Evolutionary conservation across 2,888 invertebrate genomes (phyloP).

Genomic region (Cantharis flavilabris): DNA sequence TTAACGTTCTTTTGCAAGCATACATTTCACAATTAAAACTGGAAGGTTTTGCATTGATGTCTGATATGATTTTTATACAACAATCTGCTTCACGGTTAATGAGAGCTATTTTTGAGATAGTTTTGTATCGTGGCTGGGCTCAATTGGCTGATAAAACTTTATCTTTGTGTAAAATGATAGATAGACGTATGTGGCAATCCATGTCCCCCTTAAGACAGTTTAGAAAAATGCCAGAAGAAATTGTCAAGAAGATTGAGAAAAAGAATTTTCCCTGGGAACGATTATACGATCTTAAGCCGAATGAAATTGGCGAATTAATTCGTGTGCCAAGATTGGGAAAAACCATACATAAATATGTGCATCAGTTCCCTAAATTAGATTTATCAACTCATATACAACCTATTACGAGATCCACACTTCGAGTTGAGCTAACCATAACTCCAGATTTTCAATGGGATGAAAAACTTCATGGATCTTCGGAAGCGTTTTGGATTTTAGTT

Average conservation of each 20-base stretch:
- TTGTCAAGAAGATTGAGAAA: constrained; percentile 96
- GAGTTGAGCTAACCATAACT: constrained; percentile 95
- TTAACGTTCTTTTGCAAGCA: constrained; percentile 93
- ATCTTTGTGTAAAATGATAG: constrained; percentile 98
- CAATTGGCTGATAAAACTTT: constrained; percentile 95
- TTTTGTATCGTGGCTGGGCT: constrained; percentile 90
- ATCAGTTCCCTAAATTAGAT: constrained; percentile 96
- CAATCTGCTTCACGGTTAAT: constrained; percentile 95
- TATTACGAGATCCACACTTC: constrained; percentile 88
- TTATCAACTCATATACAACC: constrained; percentile 97
- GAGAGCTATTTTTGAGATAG: constrained; percentile 97
- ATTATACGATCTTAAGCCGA: constrained; percentile 93
- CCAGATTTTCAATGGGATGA: constrained; percentile 99
- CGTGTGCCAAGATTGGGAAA: constrained; percentile 92
- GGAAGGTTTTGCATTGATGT: constrained; percentile 98
- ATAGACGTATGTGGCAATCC: constrained; percentile 98
- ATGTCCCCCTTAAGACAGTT: constrained; percentile 98
- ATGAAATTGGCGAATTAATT: constrained; percentile 94
- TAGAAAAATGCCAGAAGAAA: constrained; percentile 95
- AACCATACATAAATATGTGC: constrained; percentile 93
- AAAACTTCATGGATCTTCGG: constrained; percentile 80
- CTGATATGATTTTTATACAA: constrained; percentile 99
- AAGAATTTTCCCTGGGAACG: constrained; percentile 94
- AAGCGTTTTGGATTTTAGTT: constrained; percentile 87
- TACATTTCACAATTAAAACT: constrained; percentile 98